These are phyloP conservation scores for Zaprionus ornatus DNA, from an alignment of 1,140 invertebrate species.

Conservation along the genomic window DNA sequence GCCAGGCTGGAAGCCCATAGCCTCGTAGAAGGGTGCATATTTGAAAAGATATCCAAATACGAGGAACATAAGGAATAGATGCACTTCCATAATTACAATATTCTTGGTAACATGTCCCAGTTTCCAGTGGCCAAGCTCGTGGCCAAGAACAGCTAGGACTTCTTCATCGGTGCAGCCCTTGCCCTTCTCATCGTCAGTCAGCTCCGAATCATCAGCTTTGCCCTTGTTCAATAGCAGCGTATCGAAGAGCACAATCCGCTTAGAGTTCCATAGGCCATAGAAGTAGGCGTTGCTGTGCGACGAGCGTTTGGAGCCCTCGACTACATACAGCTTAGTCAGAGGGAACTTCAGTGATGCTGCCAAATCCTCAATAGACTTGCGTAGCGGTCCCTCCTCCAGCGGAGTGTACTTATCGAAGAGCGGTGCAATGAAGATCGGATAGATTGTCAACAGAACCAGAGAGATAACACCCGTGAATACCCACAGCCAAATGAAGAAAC, in stretches of 20 bases:
- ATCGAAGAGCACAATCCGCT: constrained; percentile 99
- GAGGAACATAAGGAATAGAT: constrained; percentile 91
- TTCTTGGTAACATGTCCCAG: constrained; percentile 95
- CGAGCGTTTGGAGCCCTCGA: constrained; percentile 98
- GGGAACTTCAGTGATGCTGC: constrained; percentile 96
- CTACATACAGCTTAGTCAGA: constrained; percentile 97
- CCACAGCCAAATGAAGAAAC: constrained; percentile 98
- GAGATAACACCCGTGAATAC: constrained; percentile 91
- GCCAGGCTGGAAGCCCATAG: constrained; percentile 93
- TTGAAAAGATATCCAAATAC: constrained; percentile 95
- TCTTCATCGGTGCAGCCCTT: constrained; percentile 96
- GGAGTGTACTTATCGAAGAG: constrained; percentile 99
- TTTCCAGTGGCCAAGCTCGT: constrained; percentile 99
- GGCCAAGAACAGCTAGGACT: constrained; percentile 96
- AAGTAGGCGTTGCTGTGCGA: constrained; percentile 99
- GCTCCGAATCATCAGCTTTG: constrained; percentile 76
- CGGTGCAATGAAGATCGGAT: constrained; percentile 98
- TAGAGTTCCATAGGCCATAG: constrained; percentile 98
- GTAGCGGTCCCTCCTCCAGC: constrained; percentile 95
- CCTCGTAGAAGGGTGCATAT: constrained; percentile 90
- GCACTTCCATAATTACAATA: constrained; percentile 92
- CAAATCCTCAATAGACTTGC: constrained; percentile 94
- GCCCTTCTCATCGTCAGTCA: constrained; percentile 84
- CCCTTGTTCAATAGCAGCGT: constrained; percentile 88
- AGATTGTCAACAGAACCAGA: constrained; percentile 94